Evolutionary conservation across 2,113 vertebrate species (phyloP).

Genomic region (Panurus biarmicus): DNA sequence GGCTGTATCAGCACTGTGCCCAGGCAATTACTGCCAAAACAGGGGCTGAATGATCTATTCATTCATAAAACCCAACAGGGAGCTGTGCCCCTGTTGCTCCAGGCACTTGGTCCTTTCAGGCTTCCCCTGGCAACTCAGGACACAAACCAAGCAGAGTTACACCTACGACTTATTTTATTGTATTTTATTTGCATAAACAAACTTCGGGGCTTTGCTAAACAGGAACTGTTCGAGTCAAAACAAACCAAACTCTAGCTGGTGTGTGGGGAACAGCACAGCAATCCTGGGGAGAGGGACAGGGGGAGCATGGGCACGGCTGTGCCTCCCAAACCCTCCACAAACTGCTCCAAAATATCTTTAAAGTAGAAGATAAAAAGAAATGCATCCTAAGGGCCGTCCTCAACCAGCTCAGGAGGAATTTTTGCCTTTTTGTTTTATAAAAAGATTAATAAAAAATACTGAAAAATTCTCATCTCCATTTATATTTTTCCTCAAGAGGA

Average conservation of each 20-base stretch:
- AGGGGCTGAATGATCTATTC: neutral
- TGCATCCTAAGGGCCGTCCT: slow-evolving; percentile 18
- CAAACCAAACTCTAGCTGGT: slow-evolving; percentile 69
- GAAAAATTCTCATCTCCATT: slow-evolving; percentile 72
- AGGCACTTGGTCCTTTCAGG: neutral
- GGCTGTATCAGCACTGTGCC: neutral
- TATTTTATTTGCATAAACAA: slow-evolving; percentile 79
- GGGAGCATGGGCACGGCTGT: neutral
- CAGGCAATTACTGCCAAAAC: neutral
- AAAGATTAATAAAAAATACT: slow-evolving; percentile 82
- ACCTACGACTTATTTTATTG: slow-evolving; percentile 67
- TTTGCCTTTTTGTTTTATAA: slow-evolving; percentile 69
- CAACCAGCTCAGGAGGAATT: slow-evolving; percentile 54
- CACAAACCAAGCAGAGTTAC: slow-evolving; percentile 39
- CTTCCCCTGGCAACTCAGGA: neutral
- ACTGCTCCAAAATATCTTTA: neutral
- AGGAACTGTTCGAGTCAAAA: slow-evolving; percentile 70
- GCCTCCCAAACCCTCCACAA: neutral
- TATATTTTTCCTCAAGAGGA: slow-evolving; percentile 66
- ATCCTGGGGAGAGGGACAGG: slow-evolving; percentile 21
- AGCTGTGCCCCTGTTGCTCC: neutral
- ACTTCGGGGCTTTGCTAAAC: slow-evolving; percentile 64
- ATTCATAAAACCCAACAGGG: neutral
- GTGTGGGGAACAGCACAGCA: slow-evolving; percentile 50
- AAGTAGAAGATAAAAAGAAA: slow-evolving; percentile 50